Base-by-base conservation (phyloP, 2,888 invertebrate genomes). In the Polydrusus pterygomalis region DNA sequence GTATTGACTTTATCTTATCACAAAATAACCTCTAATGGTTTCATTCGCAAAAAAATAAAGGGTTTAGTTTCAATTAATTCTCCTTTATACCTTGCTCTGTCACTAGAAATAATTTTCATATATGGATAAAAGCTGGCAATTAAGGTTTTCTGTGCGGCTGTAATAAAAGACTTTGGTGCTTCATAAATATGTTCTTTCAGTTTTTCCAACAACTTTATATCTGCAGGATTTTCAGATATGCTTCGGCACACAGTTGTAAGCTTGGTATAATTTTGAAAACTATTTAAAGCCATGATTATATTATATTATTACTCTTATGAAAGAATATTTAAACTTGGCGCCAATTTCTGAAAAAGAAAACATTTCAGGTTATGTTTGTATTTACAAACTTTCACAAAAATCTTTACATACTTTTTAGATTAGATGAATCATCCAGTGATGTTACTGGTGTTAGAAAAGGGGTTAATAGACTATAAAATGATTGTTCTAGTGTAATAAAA, bases 51-150 rank as follows among this genome's bases (percentile, higher is more conserved):
- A n/a, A n/a, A n/a, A n/a, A n/a, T n/a, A n/a, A n/a, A n/a, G n/a
- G n/a, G n/a, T n/a, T n/a, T n/a, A n/a, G n/a, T n/a, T n/a, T n/a
- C n/a, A n/a, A n/a, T n/a, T n/a, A n/a, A n/a, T n/a, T n/a, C n/a
- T n/a, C n/a, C n/a, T n/a, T n/a, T 15, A 65, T 81, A 83, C 84
- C 79, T 81, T 45, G 74, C 62, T 62, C 73, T 80, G 47, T 81
- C 70, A 73, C 79, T 79, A 10, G 83, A 79, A 70, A 83, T 75
- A 51, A 38, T 75, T 75, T 81, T 82, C 38, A 84, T 74, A 70
- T 82, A 80, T 34, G 82, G 81, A 80, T 80, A 84, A 75, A 83
- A 81, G 54, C 80, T 77, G 3, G 82, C 78, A 13, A 85, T 78
- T 25, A 84, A 75, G 13, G 77, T 71, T 8, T 79, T 78, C 49